A percentile compares a stretch with the other conserved stretches of the same genome.
Evolutionary conservation across 2,113 vertebrate species (phyloP).

Genomic region (Gavialis gangeticus): DNA sequence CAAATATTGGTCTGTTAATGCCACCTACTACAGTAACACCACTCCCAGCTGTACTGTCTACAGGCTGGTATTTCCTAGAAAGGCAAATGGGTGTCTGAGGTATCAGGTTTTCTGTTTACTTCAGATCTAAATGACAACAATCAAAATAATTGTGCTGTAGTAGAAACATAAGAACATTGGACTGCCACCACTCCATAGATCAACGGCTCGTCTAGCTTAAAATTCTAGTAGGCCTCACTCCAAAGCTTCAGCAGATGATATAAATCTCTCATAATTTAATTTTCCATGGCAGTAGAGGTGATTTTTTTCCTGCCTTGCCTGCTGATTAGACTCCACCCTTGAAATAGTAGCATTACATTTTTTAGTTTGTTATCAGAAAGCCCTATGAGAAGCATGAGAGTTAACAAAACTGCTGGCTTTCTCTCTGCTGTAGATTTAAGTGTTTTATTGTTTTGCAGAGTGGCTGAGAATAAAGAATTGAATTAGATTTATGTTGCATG

Average conservation of each 20-base stretch:
- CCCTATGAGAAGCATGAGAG: not conserved
- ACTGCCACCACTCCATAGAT: not conserved
- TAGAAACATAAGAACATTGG: not conserved
- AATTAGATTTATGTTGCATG: conserved; percentile 58
- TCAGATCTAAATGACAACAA: not conserved
- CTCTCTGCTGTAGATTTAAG: not conserved
- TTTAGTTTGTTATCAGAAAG: not conserved
- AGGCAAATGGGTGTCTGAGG: not conserved
- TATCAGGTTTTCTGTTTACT: not conserved
- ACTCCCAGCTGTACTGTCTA: not conserved
- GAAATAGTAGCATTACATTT: not conserved
- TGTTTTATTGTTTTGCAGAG: conserved; percentile 1
- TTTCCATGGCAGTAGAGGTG: not conserved
- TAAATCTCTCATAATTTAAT: not conserved
- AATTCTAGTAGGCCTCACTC: not conserved
- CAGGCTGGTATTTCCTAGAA: not conserved
- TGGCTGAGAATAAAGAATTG: not conserved
- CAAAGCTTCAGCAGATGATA: not conserved
- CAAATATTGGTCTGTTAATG: not conserved
- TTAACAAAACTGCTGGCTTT: conserved; percentile 22
- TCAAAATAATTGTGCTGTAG: not conserved
- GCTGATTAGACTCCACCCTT: not conserved
- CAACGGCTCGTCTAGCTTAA: not conserved
- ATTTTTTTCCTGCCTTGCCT: not conserved
- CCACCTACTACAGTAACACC: not conserved